Evolutionary conservation across 2,888 invertebrate species (phyloP).

Genomic region (Acronicta aceris): DNA sequence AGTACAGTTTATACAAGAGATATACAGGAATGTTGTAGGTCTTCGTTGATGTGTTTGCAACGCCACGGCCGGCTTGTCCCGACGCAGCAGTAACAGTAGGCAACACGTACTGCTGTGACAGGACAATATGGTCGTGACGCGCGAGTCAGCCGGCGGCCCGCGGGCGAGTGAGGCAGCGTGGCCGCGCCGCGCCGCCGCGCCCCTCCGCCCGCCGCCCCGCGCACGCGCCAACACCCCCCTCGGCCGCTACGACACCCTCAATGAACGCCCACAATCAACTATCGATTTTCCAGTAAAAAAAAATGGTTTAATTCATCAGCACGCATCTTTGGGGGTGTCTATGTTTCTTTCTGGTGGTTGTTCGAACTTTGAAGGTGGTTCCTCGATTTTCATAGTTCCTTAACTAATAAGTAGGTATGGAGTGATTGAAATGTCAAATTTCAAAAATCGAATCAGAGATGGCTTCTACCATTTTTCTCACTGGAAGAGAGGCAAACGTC

Average conservation of each 20-base stretch:
- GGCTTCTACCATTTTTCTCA: not conserved
- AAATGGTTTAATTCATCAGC: conserved; percentile 64
- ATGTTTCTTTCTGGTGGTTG: conserved; percentile 35
- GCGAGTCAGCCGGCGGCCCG: conserved; percentile 81
- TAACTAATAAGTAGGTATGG: too few species aligned
- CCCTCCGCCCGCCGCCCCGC: conserved; percentile 83
- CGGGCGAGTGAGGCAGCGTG: conserved; percentile 88
- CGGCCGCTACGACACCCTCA: conserved; percentile 76
- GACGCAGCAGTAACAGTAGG: conserved; percentile 95
- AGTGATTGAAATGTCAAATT: not conserved
- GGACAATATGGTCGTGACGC: conserved; percentile 97
- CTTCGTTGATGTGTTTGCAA: conserved; percentile 62
- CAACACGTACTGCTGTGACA: conserved; percentile 98
- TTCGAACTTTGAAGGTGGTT: conserved; percentile 16
- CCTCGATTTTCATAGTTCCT: not conserved
- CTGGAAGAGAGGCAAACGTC: not conserved
- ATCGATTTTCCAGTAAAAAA: conserved; percentile 81
- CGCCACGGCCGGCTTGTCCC: conserved; percentile 92
- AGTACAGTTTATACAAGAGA: conserved; percentile 41
- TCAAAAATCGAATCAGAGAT: not conserved
- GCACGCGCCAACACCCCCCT: conserved; percentile 73
- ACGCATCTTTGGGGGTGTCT: conserved; percentile 57
- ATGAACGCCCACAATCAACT: conserved; percentile 84
- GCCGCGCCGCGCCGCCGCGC: conserved; percentile 79
- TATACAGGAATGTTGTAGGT: conserved; percentile 17